Conservation (phyloP, 2,888 invertebrate species). For the Antheraea yamamai region DNA sequence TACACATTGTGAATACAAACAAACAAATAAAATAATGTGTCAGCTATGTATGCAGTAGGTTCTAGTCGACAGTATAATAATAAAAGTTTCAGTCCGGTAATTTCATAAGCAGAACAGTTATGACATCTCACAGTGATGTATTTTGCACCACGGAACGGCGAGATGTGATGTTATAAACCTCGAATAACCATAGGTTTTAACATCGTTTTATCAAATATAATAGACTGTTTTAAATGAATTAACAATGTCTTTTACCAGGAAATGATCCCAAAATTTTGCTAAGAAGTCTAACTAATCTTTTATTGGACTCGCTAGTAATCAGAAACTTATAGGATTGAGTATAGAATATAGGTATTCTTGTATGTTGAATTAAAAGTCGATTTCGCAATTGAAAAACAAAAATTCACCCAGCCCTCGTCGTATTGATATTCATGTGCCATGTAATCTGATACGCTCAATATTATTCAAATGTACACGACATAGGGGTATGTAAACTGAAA, state of each 20-base stretch:
- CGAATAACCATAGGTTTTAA: neutral
- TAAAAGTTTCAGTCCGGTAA: too few relatives aligned
- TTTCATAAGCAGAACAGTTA: neutral
- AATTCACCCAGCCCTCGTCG: neutral
- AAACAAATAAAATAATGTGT: neutral
- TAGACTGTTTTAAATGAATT: neutral
- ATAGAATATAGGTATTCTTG: neutral
- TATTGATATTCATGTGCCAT: neutral
- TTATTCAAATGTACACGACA: constrained; percentile 72
- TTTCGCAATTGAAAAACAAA: neutral
- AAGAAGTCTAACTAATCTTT: neutral
- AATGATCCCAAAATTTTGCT: neutral
- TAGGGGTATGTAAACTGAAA: constrained; percentile 77
- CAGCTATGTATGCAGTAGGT: neutral
- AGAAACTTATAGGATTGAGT: neutral
- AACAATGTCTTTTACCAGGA: neutral
- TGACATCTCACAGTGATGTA: neutral
- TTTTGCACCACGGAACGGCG: neutral
- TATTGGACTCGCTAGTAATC: neutral
- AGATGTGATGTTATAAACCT: neutral
- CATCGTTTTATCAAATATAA: neutral
- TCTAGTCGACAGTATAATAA: too few relatives aligned
- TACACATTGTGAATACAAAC: neutral
- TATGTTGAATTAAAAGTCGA: neutral
- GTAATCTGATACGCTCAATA: constrained; percentile 7